Evolutionary conservation across 2,888 invertebrate genomes (phyloP), one percentile per base, ranked within the genome.

Genomic region (Penaeus monodon): DNA sequence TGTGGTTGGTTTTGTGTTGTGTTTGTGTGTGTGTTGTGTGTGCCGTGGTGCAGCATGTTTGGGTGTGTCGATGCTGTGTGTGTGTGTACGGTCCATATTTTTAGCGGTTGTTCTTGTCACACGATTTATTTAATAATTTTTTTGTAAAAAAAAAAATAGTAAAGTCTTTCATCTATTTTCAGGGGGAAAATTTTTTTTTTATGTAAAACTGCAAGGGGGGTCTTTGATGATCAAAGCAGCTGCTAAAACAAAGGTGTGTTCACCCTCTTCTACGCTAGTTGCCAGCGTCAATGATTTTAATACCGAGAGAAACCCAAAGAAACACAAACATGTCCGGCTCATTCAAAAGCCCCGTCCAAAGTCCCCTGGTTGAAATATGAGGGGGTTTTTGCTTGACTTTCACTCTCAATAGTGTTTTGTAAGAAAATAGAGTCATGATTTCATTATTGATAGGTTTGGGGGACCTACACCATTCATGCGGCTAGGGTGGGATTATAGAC

Each of bases 241-340:
- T 86, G 10, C 77, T 57, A 0, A 29, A 33, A n/a, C 86, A 86
- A 77, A 2, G 66, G 76, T 7, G 65, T 74, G 76, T 65, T 8
- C 86, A 86, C 38, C n/a, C 22, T 27, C 66, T 2, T 49, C 17
- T 87, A 87, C 74, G 78, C 64, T 70, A 79, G 38, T 68, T 87
- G 87, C 44, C 27, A 64, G n/a, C 38, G 63, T 83, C 49, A 64
- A 83, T 44, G 63, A 84, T 49, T 68, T 63, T 8, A 79, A 65
- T 87, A 87, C 79, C 38, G 80, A 20, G 83, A 87, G 73, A 87
- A 87, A 70, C 79, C 87, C 64, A 87, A 87, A 33, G 66, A 84
- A 10, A 87, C 87, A 10, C 87, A 84, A 84, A 38, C 87, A 87
- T 38, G 33, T 87, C 49, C 57, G 80, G 20, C 73, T 29, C 0